Percentiles rank a stretch among this genome's conserved stretches.
These are phyloP conservation scores for Tetramorium bicarinatum DNA, from an alignment of 2,888 invertebrate species.

Conservation along the genomic window DNA sequence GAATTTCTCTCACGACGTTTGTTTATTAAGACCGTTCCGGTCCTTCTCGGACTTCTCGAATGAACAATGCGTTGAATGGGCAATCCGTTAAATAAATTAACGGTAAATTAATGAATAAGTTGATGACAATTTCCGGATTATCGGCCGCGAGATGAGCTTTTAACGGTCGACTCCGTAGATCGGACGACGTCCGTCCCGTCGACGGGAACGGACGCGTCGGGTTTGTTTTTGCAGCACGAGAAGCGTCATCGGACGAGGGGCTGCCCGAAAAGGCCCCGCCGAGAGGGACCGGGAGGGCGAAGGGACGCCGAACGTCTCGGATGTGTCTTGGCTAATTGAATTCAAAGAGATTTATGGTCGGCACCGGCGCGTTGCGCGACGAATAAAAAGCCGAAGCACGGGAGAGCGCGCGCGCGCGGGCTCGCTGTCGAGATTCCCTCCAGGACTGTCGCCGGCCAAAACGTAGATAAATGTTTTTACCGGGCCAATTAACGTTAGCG, in stretches of 20 bases:
- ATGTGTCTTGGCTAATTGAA: constrained; percentile 79
- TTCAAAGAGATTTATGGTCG: constrained; percentile 79
- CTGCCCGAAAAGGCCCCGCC: constrained; percentile 42
- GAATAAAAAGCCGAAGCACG: constrained; percentile 43
- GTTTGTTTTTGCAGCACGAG: constrained; percentile 73
- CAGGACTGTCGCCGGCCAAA: constrained; percentile 47
- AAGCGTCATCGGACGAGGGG: constrained; percentile 45
- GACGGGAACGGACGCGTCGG: constrained; percentile 38
- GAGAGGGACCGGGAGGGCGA: neutral
- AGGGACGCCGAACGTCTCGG: constrained; percentile 67
- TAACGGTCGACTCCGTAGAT: constrained; percentile 6
- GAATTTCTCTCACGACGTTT: neutral
- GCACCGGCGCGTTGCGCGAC: constrained; percentile 54
- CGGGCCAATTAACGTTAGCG: constrained; percentile 50
- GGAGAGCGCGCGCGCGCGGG: neutral
- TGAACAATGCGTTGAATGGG: neutral
- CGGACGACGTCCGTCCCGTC: neutral
- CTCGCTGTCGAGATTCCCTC: constrained; percentile 33
- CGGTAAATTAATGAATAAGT: neutral
- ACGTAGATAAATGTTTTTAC: constrained; percentile 64
- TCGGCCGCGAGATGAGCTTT: neutral
- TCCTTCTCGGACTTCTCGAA: too few species aligned
- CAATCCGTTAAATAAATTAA: neutral
- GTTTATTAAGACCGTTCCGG: neutral
- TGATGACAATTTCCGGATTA: neutral